phyloP scores from a whole-genome alignment of 1,140 invertebrate genomes.

The Diuraphis noxia region DNA sequence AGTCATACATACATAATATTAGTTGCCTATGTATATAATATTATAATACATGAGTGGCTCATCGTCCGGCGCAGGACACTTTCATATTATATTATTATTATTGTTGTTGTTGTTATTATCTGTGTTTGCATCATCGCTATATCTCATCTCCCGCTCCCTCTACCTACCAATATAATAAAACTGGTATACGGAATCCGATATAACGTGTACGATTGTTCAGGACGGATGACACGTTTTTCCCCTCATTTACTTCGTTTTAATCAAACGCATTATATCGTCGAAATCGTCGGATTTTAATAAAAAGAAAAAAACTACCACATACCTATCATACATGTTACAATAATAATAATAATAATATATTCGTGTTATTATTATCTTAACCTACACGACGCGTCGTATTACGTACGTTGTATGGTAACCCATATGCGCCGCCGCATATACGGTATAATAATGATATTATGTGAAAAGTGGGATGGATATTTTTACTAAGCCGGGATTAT shows the following conservation, averaged over 20 bases:
- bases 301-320: no score
- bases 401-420: not conserved
- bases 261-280: not conserved
- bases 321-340: not conserved
- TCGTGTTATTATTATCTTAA: not conserved
- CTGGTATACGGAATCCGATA: not conserved
- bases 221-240: not conserved
- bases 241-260: no score
- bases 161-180: not conserved
- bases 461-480: not conserved
- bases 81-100: constrained; percentile 2
- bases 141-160: not conserved
- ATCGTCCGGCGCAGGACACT: not conserved
- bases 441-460: not conserved
- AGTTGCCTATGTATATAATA: not conserved
- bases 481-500: not conserved
- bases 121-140: not conserved
- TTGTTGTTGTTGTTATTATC: not conserved
- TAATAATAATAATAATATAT: not conserved
- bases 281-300: not conserved
- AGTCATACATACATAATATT: not conserved
- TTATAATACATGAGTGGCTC: no score
- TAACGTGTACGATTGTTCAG: not conserved
- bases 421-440: not conserved
- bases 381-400: not conserved